A percentile compares a stretch with the other conserved stretches of the same genome.
phyloP scores from a whole-genome alignment of 2,888 invertebrate genomes.

The Harpalus rufipes region DNA sequence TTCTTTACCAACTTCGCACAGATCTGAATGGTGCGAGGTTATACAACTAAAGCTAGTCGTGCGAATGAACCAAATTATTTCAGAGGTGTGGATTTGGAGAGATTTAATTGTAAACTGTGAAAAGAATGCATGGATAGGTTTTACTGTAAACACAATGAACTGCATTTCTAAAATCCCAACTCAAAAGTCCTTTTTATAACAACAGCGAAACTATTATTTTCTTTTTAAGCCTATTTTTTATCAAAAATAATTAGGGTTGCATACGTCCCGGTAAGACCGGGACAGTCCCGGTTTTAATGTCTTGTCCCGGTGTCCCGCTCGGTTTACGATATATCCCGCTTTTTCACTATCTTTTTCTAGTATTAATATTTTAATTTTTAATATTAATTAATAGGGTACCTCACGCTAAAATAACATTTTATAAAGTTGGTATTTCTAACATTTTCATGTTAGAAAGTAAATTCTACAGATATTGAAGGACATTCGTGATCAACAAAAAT shows the following conservation, averaged over 20 bases:
- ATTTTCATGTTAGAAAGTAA: too few relatives aligned
- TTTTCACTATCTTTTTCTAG: too few relatives aligned
- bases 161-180: neutral
- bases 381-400: too few relatives aligned
- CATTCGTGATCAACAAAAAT: too few relatives aligned
- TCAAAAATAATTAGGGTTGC: neutral
- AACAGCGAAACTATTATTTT: neutral
- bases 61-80: neutral
- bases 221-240: neutral
- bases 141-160: neutral
- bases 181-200: neutral
- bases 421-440: too few relatives aligned
- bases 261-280: too few relatives aligned
- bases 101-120: neutral
- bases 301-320: too few relatives aligned
- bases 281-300: too few relatives aligned
- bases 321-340: too few relatives aligned
- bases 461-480: too few relatives aligned
- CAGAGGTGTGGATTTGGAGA: constrained; percentile 24
- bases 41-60: neutral
- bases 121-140: neutral
- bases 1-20: constrained; percentile 49
- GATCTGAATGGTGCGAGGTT: constrained; percentile 15
- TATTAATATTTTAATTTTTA: too few relatives aligned
- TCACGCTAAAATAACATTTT: too few relatives aligned